These are phyloP conservation scores for Nycticebus coucang DNA, from an alignment of 2,113 vertebrate species.

Conservation along the genomic window DNA sequence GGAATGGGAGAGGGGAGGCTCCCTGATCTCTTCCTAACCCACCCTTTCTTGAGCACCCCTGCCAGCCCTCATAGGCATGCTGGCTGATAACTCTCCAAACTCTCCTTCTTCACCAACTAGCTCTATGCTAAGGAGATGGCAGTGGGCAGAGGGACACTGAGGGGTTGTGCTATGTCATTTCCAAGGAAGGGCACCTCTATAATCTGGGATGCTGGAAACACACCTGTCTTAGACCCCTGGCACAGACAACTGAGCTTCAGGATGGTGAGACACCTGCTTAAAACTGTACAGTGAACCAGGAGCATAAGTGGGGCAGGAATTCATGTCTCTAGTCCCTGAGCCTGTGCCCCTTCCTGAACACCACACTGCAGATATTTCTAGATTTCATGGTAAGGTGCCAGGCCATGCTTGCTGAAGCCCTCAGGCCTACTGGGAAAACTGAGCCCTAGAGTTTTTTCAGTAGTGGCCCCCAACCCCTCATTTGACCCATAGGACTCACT, in stretches of 20 bases:
- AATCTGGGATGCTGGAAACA: background rate
- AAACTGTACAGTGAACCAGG: background rate
- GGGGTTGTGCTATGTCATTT: background rate
- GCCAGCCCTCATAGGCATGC: background rate
- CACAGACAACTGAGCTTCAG: background rate
- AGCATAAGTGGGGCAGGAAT: background rate
- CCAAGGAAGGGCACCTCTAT: background rate
- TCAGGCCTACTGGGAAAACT: background rate
- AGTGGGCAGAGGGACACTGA: background rate
- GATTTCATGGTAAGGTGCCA: background rate
- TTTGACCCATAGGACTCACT: background rate
- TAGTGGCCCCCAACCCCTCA: background rate
- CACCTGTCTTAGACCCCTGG: background rate
- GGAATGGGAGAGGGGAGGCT: background rate
- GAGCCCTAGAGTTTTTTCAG: background rate
- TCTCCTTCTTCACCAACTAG: background rate
- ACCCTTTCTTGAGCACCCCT: background rate
- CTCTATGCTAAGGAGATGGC: slow-evolving; percentile 12
- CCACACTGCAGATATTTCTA: background rate
- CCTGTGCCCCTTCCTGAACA: background rate
- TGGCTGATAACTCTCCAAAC: background rate
- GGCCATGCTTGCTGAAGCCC: background rate
- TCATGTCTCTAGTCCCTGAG: background rate
- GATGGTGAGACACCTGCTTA: background rate
- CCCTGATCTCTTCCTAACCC: background rate